A percentile compares a stretch with the other conserved stretches of the same genome.
Evolutionary conservation across 2,888 invertebrate genomes (phyloP).

Genomic region (Rhogogaster chlorosoma): DNA sequence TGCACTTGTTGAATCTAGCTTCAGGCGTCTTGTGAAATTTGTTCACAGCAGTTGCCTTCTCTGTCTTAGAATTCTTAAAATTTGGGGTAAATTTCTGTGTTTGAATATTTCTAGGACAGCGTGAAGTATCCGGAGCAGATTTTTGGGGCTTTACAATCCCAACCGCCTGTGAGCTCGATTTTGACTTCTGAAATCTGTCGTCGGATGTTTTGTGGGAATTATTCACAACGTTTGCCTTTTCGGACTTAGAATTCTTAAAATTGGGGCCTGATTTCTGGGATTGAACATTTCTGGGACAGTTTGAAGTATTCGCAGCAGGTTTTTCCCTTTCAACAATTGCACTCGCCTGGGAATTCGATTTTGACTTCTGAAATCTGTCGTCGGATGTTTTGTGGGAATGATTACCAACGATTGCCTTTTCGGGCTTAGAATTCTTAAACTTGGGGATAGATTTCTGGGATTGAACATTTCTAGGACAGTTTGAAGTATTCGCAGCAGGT

Average conservation of each 20-base stretch:
- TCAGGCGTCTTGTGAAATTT: neutral
- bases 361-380: neutral
- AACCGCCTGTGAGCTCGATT: neutral
- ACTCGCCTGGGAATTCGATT: neutral
- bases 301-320: neutral
- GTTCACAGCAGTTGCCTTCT: neutral
- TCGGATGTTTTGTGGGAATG: neutral
- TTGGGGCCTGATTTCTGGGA: neutral
- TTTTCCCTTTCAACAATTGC: neutral
- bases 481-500: neutral
- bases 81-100: neutral
- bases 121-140: neutral
- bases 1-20: neutral
- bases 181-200: neutral
- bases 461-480: neutral
- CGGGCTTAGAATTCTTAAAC: neutral
- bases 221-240: neutral
- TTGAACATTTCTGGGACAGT: neutral
- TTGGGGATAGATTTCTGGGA: neutral
- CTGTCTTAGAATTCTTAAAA: neutral
- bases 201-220: neutral
- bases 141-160: neutral
- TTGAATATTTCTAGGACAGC: neutral
- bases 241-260: neutral
- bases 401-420: neutral